Conservation (phyloP, 1,140 invertebrate genomes). For the Nephotettix cincticeps region DNA sequence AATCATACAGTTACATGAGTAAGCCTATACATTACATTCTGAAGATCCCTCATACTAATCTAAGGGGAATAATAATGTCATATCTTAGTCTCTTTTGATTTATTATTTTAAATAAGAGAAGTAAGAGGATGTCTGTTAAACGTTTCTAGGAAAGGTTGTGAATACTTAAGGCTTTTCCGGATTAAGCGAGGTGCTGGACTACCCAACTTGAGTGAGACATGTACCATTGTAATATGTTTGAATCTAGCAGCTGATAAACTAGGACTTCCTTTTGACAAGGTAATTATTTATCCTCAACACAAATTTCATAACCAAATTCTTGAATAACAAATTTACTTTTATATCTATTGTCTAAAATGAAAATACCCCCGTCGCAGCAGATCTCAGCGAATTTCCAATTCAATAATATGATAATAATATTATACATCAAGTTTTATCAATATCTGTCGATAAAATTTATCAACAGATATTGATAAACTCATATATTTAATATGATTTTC, state of each 20-base stretch:
- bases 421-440: too few species aligned
- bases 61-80: not conserved
- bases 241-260: conserved; percentile 2
- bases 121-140: not conserved
- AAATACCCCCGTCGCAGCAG: too few species aligned
- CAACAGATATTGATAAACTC: too few species aligned
- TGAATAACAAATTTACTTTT: too few species aligned
- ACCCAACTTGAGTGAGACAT: conserved; percentile 1
- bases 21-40: too few species aligned
- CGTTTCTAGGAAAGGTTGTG: conserved; percentile 4
- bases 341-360: too few species aligned
- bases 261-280: not conserved
- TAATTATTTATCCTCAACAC: too few species aligned
- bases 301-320: too few species aligned
- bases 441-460: too few species aligned
- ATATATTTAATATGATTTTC: too few species aligned
- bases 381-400: too few species aligned
- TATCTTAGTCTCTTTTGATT: not conserved
- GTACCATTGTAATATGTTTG: not conserved
- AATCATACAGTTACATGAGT: not conserved
- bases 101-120: not conserved
- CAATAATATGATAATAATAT: too few species aligned
- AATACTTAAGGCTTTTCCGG: not conserved
- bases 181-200: conserved; percentile 8
- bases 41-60: not conserved